Evolutionary conservation across 30 jellyfish, hydroid and myxozoan species (phyloP), one percentile per base, ranked within the genome.

Genomic region (Aurelia sp.): DNA sequence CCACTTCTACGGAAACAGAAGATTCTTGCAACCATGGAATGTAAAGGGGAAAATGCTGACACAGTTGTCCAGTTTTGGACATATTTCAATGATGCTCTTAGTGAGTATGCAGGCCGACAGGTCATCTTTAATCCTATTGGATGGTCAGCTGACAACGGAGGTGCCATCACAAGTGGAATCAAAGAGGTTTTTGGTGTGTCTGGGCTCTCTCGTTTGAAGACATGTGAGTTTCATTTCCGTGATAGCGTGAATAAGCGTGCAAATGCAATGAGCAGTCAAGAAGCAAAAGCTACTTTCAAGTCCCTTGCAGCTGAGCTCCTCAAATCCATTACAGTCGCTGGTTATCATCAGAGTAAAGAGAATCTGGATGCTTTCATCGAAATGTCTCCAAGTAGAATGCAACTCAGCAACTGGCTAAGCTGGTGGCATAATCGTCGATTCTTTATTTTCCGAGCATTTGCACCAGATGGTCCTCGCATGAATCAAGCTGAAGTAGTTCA

Each of bases 381-480:
- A 65, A 65, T 65, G 16, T 65, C 76, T 15, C 76, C 76, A 2
- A 65, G 76, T 13, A 65, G 76, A 52, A 65, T 65, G 4, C 76
- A 22, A 65, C 76, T 65, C 76, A 71, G 82, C 82, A 48, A 20
- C 82, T 71, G 82, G 82, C 75, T 71, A 33, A 48, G 66, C 66
- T 71, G 64, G 82, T 71, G 82, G 82, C 66, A 71, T 33, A 33
- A 38, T 71, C 82, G 66, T 33, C 63, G 66, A 71, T 48, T 33
- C 63, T 71, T 71, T 38, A 71, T 71, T 33, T 71, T 71, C 21
- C 75, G 82, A 33, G 82, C 82, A 71, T 71, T 71, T 38, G 21
- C 82, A 48, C 63, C 63, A 48, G 75, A 71, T 71, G 82, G 66
- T 38, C 82, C 82, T 33, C 63, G 82, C 30, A 71, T 38, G 66